phyloP scores from a whole-genome alignment of 2,888 invertebrate species.

The Ophioninae sp. region DNA sequence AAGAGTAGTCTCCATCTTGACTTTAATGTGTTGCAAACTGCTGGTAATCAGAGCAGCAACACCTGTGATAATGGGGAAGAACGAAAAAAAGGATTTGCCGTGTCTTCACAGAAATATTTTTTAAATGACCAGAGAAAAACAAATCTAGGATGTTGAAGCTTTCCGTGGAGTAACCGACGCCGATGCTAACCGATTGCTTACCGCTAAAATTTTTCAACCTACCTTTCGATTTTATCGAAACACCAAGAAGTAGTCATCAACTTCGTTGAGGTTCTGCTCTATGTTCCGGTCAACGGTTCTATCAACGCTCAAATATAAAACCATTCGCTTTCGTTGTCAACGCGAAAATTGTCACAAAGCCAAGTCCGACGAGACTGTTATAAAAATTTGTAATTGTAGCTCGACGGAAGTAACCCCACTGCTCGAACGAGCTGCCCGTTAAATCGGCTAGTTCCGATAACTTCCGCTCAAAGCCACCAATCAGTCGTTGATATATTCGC shows the following conservation, averaged over 20 bases:
- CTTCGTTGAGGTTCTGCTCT: neutral
- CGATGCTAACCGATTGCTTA: neutral
- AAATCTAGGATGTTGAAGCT: neutral
- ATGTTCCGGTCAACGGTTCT: neutral
- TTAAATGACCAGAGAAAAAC: neutral
- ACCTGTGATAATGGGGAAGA: neutral
- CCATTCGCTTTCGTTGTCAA: neutral
- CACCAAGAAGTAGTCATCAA: neutral
- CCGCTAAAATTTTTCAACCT: neutral
- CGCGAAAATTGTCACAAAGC: neutral
- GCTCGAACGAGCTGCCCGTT: neutral
- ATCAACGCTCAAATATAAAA: neutral
- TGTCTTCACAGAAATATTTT: neutral
- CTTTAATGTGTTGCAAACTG: neutral
- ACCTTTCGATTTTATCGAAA: neutral
- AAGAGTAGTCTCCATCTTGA: slow-evolving; percentile 70
- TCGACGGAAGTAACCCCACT: neutral
- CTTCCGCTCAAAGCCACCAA: neutral
- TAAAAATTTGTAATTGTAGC: neutral
- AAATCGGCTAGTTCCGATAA: neutral
- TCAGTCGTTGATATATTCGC: neutral
- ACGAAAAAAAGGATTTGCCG: neutral
- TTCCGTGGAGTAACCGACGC: neutral
- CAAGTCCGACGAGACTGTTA: neutral
- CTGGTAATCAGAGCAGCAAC: neutral